Percentiles rank a stretch among this genome's conserved stretches.
Conservation (phyloP, 1,140 invertebrate species). For the Neelides sp. region DNA sequence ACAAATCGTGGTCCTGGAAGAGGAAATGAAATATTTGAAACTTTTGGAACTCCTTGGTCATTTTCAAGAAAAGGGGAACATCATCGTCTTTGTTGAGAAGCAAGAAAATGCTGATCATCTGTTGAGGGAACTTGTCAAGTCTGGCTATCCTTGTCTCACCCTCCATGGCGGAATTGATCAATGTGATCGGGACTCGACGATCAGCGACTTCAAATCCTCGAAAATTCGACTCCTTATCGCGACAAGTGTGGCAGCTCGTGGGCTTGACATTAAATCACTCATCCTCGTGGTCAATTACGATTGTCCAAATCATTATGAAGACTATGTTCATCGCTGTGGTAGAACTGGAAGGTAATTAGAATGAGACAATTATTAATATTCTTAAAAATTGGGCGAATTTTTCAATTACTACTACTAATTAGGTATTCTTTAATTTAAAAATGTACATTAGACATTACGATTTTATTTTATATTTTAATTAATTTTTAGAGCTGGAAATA, state of each 20-base stretch:
- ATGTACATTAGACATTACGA: not conserved
- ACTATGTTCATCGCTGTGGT: constrained; percentile 97
- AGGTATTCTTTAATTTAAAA: not conserved
- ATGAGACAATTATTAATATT: too few species aligned
- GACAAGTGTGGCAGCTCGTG: constrained; percentile 91
- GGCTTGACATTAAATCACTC: constrained; percentile 94
- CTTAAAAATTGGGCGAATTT: not conserved
- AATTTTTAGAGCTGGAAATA: constrained; percentile 73
- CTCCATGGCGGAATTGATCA: constrained; percentile 99
- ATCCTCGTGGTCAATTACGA: constrained; percentile 98
- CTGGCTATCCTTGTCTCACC: constrained; percentile 88
- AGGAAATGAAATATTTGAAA: constrained; percentile 97
- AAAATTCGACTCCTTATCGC: constrained; percentile 52
- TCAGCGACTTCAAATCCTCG: constrained; percentile 93
- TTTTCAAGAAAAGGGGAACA: constrained; percentile 84
- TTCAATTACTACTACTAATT: too few species aligned
- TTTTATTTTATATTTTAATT: not conserved
- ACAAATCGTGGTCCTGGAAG: constrained; percentile 81
- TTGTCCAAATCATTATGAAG: constrained; percentile 99
- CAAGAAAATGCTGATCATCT: constrained; percentile 94
- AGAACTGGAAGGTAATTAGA: constrained; percentile 54
- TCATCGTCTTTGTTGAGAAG: constrained; percentile 97
- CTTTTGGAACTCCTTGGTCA: constrained; percentile 86
- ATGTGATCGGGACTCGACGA: constrained; percentile 95
- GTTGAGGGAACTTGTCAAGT: constrained; percentile 90